Conservation (phyloP, 2,797 vertebrate species). For the Tarsius wallacei region DNA sequence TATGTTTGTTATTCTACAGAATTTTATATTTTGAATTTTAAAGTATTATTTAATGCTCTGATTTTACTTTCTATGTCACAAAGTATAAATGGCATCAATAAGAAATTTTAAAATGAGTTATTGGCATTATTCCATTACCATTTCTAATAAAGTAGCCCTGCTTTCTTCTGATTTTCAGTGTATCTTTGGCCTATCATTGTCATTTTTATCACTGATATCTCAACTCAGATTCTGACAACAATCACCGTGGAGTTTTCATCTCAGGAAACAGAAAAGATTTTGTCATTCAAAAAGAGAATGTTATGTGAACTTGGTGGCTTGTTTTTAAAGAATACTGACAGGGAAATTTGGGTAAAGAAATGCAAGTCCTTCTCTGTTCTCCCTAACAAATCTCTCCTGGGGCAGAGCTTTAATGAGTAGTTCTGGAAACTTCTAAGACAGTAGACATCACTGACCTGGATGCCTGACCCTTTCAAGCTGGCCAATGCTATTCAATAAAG, state of each 20-base stretch:
- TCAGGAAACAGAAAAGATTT: slow-evolving; percentile 42
- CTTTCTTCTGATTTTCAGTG: not conserved
- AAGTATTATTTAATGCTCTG: not conserved
- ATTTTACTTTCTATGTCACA: slow-evolving; percentile 48
- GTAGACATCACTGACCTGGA: slow-evolving; percentile 43
- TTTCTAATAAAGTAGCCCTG: not conserved
- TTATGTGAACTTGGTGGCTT: slow-evolving; percentile 32
- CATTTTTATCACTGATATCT: slow-evolving; percentile 25
- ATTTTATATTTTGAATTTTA: slow-evolving; percentile 61
- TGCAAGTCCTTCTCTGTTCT: slow-evolving; percentile 15
- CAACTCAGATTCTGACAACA: not conserved
- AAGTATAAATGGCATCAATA: not conserved
- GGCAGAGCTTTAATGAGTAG: slow-evolving; percentile 48
- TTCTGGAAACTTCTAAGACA: slow-evolving; percentile 72
- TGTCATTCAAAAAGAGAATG: not conserved
- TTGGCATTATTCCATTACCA: not conserved
- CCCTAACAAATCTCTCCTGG: slow-evolving; percentile 57
- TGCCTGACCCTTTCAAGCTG: slow-evolving; percentile 82
- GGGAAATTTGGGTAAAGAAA: slow-evolving; percentile 35
- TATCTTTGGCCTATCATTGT: not conserved
- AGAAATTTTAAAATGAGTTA: slow-evolving; percentile 12
- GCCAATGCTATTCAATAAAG: slow-evolving; percentile 74
- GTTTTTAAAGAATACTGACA: slow-evolving; percentile 42
- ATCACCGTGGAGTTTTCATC: not conserved
- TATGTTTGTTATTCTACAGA: slow-evolving; percentile 4